Evolutionary conservation across 2,888 invertebrate genomes (phyloP), one percentile per base, ranked within the genome.

Genomic region (Ferdinandea cuprea): DNA sequence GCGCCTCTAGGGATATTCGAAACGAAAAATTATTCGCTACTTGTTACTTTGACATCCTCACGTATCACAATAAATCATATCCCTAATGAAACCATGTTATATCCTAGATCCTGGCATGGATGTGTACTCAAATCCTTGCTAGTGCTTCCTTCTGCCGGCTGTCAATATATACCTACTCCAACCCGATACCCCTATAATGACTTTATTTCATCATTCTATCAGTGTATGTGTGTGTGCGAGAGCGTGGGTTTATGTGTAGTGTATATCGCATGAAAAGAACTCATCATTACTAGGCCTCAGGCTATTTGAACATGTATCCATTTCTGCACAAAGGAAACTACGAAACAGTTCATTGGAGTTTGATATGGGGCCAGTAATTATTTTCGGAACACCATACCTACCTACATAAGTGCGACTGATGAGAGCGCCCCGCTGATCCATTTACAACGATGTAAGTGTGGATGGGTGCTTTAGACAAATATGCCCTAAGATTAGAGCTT

Each of bases 271-370:
- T 68, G 48, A 74, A 80, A 63, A 74, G 73, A 80, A 69, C 74
- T 80, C 80, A 80, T 80, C 74, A 74, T 69, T 74, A 50, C 69
- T 35, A 32, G 3, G 30, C 80, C 63, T 11, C 40, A 37, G 74
- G 80, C 80, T 80, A 30, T 80, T 74, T 80, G 42, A 69, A 52
- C 74, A 48, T 74, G 79, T 80, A 80, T 68, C 56, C 50, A 52
- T 50, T 68, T 80, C 35, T 17, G 48, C 37, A 11, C n/a, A 46
- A 68, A 69, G 40, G 50, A 35, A 80, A 58, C 54, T 40, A 8
- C 35, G 48, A 25, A 73, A 35, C 61, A 48, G 71, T 69, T 80
- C 80, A 65, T 44, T 74, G 73, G 61, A 66, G 68, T 63, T 74
- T 79, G 68, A 80, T 74, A 42, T 30, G 63, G 80, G 76, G 42